Conservation (phyloP, 2,113 vertebrate species). For the Mungos mungo region DNA sequence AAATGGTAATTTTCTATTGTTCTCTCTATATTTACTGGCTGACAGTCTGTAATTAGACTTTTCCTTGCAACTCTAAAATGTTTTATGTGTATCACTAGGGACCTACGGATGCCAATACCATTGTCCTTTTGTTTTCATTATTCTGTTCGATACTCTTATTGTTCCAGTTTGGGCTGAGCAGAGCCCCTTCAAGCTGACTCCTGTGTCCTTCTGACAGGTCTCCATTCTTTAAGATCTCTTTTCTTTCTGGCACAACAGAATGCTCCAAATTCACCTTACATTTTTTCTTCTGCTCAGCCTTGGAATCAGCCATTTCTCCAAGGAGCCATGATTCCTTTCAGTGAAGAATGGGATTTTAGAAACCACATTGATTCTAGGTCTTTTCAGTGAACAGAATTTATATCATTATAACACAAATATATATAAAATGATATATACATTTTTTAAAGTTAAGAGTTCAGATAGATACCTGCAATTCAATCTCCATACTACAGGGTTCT, state of each 20-base stretch:
- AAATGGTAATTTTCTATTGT: conserved; percentile 7
- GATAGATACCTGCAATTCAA: not conserved
- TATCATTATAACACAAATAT: not conserved
- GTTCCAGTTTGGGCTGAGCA: not conserved
- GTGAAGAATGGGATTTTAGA: not conserved
- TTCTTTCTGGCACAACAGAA: not conserved
- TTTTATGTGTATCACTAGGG: not conserved
- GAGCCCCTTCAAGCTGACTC: not conserved
- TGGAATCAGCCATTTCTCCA: conserved; percentile 11
- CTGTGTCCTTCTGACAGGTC: not conserved
- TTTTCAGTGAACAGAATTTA: not conserved
- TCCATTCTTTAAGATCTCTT: not conserved
- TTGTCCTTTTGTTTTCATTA: not conserved
- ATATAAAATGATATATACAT: not conserved
- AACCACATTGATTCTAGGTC: not conserved
- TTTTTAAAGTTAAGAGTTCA: not conserved
- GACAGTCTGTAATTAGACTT: not conserved
- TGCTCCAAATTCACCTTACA: not conserved
- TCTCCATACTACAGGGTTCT: not conserved
- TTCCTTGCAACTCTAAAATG: not conserved
- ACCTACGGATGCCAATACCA: not conserved
- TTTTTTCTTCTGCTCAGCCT: not conserved
- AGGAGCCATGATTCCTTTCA: not conserved
- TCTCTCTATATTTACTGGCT: conserved; percentile 15
- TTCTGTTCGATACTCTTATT: not conserved